Evolutionary conservation across 2,888 invertebrate genomes (phyloP).

Genomic region (Drosophila pseudotalamancana): DNA sequence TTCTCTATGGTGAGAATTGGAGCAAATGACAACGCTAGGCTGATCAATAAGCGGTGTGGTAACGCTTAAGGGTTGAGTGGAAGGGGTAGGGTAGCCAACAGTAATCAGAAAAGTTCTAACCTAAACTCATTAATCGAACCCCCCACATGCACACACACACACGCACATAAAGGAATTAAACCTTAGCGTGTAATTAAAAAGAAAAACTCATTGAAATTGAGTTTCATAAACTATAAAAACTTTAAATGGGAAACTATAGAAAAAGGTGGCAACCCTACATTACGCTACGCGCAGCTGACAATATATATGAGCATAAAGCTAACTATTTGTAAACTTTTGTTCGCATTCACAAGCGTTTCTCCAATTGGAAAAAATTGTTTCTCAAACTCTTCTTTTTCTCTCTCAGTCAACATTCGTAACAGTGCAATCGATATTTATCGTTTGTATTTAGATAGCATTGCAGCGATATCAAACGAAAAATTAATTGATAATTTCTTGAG

Average conservation of each 20-base stretch:
- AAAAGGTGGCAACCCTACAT: constrained; percentile 7
- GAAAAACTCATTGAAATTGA: constrained; percentile 21
- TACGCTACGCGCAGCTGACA: not conserved
- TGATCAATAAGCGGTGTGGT: constrained; percentile 12
- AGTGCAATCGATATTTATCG: not conserved
- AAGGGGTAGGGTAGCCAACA: not conserved
- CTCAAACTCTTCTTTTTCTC: not conserved
- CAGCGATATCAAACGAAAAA: no score
- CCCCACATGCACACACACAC: not conserved
- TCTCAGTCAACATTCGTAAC: not conserved
- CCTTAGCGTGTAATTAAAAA: constrained; percentile 15
- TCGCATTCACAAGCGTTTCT: not conserved
- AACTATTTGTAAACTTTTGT: constrained; percentile 22
- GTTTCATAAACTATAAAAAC: constrained; percentile 28
- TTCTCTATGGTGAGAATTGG: constrained; percentile 16
- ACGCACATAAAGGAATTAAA: not conserved
- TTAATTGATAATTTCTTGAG: no score
- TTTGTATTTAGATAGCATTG: no score
- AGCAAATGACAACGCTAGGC: constrained; percentile 30
- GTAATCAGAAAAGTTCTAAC: constrained; percentile 31
- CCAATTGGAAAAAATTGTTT: not conserved
- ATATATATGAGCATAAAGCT: not conserved
- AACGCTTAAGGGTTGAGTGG: no score
- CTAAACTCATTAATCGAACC: constrained; percentile 34
- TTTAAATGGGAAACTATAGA: constrained; percentile 10